A percentile compares a stretch with the other conserved stretches of the same genome.
Conservation (phyloP, 2,797 vertebrate species). For the Oceanodroma leucorhoa region DNA sequence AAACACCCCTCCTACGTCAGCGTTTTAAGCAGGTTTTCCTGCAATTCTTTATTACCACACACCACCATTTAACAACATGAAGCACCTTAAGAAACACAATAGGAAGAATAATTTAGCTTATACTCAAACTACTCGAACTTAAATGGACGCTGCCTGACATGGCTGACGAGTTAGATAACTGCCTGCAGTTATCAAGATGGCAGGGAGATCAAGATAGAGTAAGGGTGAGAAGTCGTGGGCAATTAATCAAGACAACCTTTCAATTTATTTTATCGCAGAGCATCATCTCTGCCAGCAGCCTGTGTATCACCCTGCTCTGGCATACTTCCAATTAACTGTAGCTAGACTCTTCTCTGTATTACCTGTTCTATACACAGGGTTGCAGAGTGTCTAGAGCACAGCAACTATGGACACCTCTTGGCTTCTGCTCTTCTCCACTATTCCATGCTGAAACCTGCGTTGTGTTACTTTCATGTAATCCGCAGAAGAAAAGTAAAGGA, state of each 20-base stretch:
- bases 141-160: neutral
- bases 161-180: fast-evolving
- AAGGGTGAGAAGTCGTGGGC: neutral
- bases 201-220: neutral
- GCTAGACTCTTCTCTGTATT: neutral
- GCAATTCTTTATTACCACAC: neutral
- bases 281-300: neutral
- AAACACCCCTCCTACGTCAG: neutral
- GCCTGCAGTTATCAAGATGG: neutral
- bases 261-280: neutral
- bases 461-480: neutral
- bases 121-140: neutral
- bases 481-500: neutral
- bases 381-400: neutral
- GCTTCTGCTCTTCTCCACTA: neutral
- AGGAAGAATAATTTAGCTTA: neutral
- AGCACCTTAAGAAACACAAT: neutral
- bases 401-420: neutral
- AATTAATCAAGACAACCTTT: neutral
- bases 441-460: neutral
- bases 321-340: neutral
- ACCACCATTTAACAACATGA: neutral
- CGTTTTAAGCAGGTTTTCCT: neutral
- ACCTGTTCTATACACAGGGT: neutral
- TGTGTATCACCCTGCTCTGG: neutral